Base-by-base conservation (phyloP, 2,797 vertebrate genomes). In the Tragopan temminckii region DNA sequence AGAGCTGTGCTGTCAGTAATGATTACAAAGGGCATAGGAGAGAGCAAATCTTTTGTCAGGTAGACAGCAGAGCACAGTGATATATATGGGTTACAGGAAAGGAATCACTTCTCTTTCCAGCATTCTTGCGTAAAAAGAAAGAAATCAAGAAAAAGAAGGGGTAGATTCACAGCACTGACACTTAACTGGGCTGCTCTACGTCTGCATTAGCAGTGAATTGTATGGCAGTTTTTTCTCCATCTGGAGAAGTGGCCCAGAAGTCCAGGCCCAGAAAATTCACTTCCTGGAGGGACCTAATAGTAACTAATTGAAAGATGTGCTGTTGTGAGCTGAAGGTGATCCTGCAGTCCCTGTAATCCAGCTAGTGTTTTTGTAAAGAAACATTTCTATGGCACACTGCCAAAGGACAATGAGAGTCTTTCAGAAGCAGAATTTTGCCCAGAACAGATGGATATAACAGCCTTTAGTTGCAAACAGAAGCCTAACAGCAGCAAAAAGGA, bases 381-480 rank as follows among this genome's bases (percentile, higher is more conserved):
- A 35, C 0, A 0, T 72, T 88, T 70, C 67, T 53, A 43, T 53
- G 77, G 74, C 91, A 67, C 0, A 0, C 40, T 53, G 85, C 88
- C 91, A 86, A 79, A 27, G 77, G 93, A 80, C 59, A 89, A 43
- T 6, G 21, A 72, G 35, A 87, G 66, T 57, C 85, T 92, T 83
- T 91, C 69, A 80, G 57, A 92, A 58, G 63, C 50, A 86, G 67
- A 78, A 85, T 92, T 92, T 83, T 89, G 67, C 63, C 80, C 63
- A 84, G 15, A 84, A 74, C 91, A 95, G 88, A 86, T 93, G 89
- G 87, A 89, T 92, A n/a, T 43, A 76, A 74, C 82, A 92, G 93
- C 57, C 46, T 91, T 80, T 75, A 61, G 67, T 42, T 93, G 61
- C 91, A 96, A 94, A 94, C 83, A 96, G 59, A 93, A 95, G 40